These are phyloP conservation scores for Lissocephala sabroskyi DNA, from an alignment of 2,888 invertebrate species.

Conservation along the genomic window DNA sequence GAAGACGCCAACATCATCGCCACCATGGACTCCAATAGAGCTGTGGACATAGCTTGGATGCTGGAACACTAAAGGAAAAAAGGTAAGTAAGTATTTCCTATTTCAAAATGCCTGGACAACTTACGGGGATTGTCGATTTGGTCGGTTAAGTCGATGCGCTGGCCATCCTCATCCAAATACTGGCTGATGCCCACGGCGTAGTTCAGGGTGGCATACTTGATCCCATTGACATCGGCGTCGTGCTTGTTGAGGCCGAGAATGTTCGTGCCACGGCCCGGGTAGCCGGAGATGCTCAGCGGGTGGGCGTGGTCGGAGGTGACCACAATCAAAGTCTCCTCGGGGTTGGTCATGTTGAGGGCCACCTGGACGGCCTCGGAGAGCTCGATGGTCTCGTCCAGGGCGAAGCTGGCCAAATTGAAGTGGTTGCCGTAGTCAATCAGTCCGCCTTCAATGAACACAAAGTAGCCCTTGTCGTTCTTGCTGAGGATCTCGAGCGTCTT, in stretches of 20 bases:
- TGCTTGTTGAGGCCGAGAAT: constrained; percentile 73
- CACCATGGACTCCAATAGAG: constrained; percentile 79
- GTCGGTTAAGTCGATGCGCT: constrained; percentile 48
- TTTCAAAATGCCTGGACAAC: too few relatives aligned
- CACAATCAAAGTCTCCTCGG: constrained; percentile 85
- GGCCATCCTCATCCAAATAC: constrained; percentile 45
- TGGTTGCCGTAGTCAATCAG: constrained; percentile 86
- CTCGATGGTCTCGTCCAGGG: constrained; percentile 85
- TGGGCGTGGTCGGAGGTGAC: constrained; percentile 86
- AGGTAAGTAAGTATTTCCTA: background rate
- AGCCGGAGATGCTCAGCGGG: constrained; percentile 83
- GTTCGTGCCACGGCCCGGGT: constrained; percentile 76
- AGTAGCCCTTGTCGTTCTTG: constrained; percentile 75
- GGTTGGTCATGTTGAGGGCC: constrained; percentile 76
- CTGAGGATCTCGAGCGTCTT: constrained; percentile 77
- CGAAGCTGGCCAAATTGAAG: constrained; percentile 76
- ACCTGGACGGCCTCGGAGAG: constrained; percentile 80
- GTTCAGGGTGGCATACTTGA: constrained; percentile 79
- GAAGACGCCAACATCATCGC: constrained; percentile 85
- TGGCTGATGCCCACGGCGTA: constrained; percentile 80
- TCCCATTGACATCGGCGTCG: constrained; percentile 44
- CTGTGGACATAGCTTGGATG: constrained; percentile 50
- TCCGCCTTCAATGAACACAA: constrained; percentile 78
- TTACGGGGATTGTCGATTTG: constrained; percentile 23
- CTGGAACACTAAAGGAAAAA: constrained; percentile 20